Conservation (phyloP, 2,888 invertebrate genomes). For the Digitonthophagus gazella region DNA sequence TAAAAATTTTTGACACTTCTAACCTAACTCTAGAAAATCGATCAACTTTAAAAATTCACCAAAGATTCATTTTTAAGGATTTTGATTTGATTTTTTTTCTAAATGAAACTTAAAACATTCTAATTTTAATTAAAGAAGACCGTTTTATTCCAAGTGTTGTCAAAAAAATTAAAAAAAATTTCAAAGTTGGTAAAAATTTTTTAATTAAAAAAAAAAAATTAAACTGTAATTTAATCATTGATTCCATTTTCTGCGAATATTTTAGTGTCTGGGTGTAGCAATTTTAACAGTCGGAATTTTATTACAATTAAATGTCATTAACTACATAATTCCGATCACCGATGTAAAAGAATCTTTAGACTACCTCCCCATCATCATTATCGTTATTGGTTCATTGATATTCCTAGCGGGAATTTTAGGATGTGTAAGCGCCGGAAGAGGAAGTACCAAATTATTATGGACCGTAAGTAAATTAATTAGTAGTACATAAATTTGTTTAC, state of each 20-base stretch:
- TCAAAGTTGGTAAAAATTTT: too few relatives aligned
- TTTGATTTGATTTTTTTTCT: too few relatives aligned
- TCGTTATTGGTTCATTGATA: slow-evolving; percentile 28
- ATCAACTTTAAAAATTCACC: too few relatives aligned
- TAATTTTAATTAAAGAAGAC: too few relatives aligned
- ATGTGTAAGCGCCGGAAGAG: slow-evolving; percentile 29
- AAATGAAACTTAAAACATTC: too few relatives aligned
- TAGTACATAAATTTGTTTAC: neutral
- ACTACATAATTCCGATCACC: slow-evolving; percentile 25
- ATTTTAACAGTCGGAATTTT: slow-evolving; percentile 27
- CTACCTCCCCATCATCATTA: slow-evolving; percentile 28
- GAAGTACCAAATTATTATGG: slow-evolving; percentile 24
- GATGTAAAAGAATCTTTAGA: slow-evolving; percentile 26
- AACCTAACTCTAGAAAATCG: too few relatives aligned
- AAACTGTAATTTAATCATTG: neutral
- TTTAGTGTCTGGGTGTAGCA: slow-evolving; percentile 28
- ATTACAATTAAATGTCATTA: slow-evolving; percentile 27
- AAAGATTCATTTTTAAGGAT: too few relatives aligned
- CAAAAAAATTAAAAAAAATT: too few relatives aligned
- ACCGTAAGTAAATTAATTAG: slow-evolving; percentile 22
- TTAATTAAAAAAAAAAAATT: neutral
- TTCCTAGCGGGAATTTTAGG: slow-evolving; percentile 28
- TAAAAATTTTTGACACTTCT: too few relatives aligned
- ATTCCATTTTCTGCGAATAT: slow-evolving; percentile 23
- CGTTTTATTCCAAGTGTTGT: too few relatives aligned